phyloP scores from a whole-genome alignment of 2,797 vertebrate genomes.

The Enoplosus armatus region DNA sequence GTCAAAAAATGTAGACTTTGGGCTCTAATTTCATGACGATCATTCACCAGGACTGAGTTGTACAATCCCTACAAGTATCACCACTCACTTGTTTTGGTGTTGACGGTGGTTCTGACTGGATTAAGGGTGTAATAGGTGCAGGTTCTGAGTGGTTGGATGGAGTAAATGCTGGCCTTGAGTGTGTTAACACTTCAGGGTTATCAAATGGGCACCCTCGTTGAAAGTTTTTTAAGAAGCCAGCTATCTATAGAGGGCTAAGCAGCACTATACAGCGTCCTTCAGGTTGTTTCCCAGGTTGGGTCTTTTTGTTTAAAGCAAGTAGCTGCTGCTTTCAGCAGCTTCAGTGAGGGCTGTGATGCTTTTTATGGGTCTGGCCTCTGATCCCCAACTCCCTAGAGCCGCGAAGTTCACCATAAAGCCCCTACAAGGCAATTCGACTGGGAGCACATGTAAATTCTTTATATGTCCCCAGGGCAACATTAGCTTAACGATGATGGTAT shows the following conservation, averaged over 20 bases:
- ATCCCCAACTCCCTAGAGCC: not conserved
- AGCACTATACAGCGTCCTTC: not conserved
- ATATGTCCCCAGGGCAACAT: slow-evolving; percentile 3
- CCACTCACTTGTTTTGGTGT: not conserved
- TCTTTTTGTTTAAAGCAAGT: not conserved
- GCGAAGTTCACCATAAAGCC: slow-evolving; percentile 3
- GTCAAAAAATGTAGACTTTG: not conserved
- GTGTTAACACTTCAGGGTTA: slow-evolving; percentile 6
- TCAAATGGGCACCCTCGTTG: not conserved
- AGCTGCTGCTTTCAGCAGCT: not conserved
- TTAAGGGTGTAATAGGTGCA: not conserved
- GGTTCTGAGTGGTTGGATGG: not conserved
- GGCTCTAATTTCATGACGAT: slow-evolving; percentile 5
- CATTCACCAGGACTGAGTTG: not conserved
- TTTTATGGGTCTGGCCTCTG: slow-evolving; percentile 13
- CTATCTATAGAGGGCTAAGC: slow-evolving; percentile 1
- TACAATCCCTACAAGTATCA: not conserved
- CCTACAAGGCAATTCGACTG: not conserved
- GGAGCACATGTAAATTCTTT: slow-evolving; percentile 16
- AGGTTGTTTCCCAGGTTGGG: not conserved
- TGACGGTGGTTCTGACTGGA: slow-evolving; percentile 8
- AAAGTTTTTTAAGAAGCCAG: not conserved
- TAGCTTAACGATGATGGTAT: slow-evolving; percentile 14
- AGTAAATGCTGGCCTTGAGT: slow-evolving; percentile 7
- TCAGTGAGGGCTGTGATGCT: not conserved